Evolutionary conservation across 2,113 vertebrate genomes (phyloP), one percentile per base, ranked within the genome.

Genomic region (Syngnathus scovelli): DNA sequence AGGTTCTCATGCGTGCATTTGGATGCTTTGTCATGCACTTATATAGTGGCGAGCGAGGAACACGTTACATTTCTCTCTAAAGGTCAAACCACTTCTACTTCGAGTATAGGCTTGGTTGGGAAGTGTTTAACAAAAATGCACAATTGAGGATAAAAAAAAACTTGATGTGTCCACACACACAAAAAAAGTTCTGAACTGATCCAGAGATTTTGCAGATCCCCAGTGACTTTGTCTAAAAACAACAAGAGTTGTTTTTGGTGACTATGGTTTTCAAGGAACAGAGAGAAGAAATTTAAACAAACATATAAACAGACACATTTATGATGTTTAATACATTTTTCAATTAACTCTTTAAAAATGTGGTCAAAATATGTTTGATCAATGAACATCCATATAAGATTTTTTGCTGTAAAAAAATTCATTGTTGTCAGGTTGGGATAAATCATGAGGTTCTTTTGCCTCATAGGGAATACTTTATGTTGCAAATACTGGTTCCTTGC

Each of bases 51-150:
- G 19, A 61, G 36, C 37, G 1, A 2, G 18, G 33, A 60, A 9
- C 37, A n/a, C 2, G 8, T 56, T 56, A 6, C 54, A 11, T 27
- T 46, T 46, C 13, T 49, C 5, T 13, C 5, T 2, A 71, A 81
- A 81, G 55, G 80, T 78, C 70, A 79, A 2, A 58, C 2, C 36
- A 61, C 27, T 71, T 79, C 44, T 51, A n/a, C 16, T 1, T 36
- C 1, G 7, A 67, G 21, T 19, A 27, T 44, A 12, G 5, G 27
- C 27, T 33, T 33, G 27, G 27, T 3, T 21, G 44, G 65, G 68
- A 62, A 78, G 36, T 75, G 36, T 59, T 23, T 59, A 7, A 27
- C 3, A 11, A 16, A 6, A 33, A 8, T 48, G 15, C 13, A 3
- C 15, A 21, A 10, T 46, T 46, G 41, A 46, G 9, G 21, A 23